phyloP scores from a whole-genome alignment of 2,888 invertebrate species.

The Erebia ligea region DNA sequence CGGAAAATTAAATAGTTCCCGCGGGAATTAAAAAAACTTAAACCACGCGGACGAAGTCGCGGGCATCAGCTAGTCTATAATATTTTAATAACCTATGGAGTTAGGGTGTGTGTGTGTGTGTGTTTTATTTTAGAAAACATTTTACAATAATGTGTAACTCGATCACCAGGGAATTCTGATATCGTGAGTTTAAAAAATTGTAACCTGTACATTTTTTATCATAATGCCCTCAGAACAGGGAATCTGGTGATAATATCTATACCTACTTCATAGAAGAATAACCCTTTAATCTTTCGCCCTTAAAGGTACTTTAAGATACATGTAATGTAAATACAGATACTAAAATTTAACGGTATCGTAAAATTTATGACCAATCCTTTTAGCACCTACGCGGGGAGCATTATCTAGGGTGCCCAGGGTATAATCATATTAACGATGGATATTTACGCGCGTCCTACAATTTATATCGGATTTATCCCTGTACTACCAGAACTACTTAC shows the following conservation, averaged over 20 bases:
- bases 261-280: neutral
- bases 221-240: no score
- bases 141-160: no score
- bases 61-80: no score
- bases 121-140: no score
- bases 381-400: constrained; percentile 5
- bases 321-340: constrained; percentile 36
- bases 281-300: constrained; percentile 24
- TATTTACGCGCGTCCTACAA: neutral
- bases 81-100: neutral
- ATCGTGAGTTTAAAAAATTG: no score
- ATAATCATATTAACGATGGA: constrained; percentile 1
- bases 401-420: neutral
- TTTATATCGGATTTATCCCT: neutral
- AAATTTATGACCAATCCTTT: constrained; percentile 41
- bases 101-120: neutral
- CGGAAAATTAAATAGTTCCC: no score
- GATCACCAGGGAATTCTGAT: no score
- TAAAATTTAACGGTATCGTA: constrained; percentile 44
- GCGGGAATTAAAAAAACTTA: no score
- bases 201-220: no score
- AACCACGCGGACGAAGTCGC: no score
- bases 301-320: constrained; percentile 23
- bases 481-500: no score
- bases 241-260: no score